A percentile compares a stretch with the other conserved stretches of the same genome.
Conservation (phyloP, 2,113 vertebrate species). For the Dendropsophus ebraccatus region DNA sequence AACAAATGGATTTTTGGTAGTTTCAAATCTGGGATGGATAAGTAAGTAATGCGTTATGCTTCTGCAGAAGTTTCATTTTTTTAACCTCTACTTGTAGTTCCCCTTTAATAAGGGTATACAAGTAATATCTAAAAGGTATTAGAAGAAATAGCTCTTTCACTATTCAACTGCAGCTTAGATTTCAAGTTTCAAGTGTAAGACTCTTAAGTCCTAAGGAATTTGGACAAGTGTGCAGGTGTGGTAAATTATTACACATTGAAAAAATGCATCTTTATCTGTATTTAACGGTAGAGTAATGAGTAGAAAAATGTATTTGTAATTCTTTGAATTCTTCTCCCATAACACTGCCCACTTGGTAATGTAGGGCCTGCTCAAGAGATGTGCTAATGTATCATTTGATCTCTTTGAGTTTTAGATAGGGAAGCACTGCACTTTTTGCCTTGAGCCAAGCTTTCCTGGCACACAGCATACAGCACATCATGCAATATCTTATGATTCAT, state of each 20-base stretch:
- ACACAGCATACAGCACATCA: background rate
- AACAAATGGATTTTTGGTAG: no score
- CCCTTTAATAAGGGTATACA: no score
- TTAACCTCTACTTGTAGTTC: no score
- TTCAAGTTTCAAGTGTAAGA: background rate
- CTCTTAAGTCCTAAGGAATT: background rate
- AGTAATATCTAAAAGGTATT: no score
- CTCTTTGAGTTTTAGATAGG: slow-evolving; percentile 2
- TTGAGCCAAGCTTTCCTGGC: slow-evolving; percentile 13
- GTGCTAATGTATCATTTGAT: slow-evolving; percentile 2
- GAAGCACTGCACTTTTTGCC: background rate
- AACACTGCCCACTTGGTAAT: slow-evolving; percentile 25
- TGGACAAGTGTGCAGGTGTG: background rate
- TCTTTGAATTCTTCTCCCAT: slow-evolving; percentile 22
- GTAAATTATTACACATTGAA: slow-evolving; percentile 14
- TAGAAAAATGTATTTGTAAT: slow-evolving; percentile 35
- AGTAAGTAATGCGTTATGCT: no score
- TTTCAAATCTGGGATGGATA: no score
- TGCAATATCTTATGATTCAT: slow-evolving; percentile 29
- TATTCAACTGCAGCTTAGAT: background rate
- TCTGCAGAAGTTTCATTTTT: no score
- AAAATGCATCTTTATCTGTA: slow-evolving; percentile 18
- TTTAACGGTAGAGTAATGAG: background rate
- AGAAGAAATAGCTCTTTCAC: no score
- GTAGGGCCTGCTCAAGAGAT: slow-evolving; percentile 2